A percentile compares a stretch with the other conserved stretches of the same genome.
These are phyloP conservation scores for Darevskia nairensis DNA, from an alignment of 2,797 vertebrate species.

Conservation along the genomic window DNA sequence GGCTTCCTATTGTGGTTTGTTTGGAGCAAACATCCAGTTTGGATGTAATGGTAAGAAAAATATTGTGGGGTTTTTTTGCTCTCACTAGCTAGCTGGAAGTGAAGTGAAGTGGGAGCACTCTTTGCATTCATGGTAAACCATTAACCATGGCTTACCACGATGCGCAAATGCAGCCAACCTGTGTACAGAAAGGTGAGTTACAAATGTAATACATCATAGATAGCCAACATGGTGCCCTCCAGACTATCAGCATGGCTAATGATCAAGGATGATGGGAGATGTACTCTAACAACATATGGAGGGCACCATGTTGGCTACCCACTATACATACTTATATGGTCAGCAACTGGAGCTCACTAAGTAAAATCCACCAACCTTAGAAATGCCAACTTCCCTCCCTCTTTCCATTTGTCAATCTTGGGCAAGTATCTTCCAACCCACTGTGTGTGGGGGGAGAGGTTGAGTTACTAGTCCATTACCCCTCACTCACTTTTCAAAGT, in stretches of 20 bases:
- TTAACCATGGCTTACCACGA: background rate
- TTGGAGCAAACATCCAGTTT: background rate
- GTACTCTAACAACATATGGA: too few species aligned
- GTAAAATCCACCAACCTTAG: background rate
- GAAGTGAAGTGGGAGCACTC: background rate
- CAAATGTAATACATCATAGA: background rate
- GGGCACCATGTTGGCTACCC: too few species aligned
- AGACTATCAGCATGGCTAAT: too few species aligned
- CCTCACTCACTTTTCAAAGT: background rate
- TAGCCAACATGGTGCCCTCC: too few species aligned
- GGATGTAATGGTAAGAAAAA: background rate
- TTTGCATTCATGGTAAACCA: background rate
- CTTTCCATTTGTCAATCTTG: background rate
- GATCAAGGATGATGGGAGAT: too few species aligned
- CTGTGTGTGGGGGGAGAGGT: too few species aligned
- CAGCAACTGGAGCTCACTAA: background rate
- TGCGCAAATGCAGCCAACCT: background rate
- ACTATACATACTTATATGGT: background rate
- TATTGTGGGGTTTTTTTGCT: background rate
- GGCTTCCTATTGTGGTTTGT: too few species aligned
- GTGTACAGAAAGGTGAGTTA: background rate
- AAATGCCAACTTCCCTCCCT: background rate
- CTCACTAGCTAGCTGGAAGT: background rate
- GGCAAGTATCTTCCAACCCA: background rate
- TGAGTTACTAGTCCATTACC: background rate